Evolutionary conservation across 2,113 vertebrate genomes (phyloP), one percentile per base, ranked within the genome.

Genomic region (Gymnocephalus cernua): DNA sequence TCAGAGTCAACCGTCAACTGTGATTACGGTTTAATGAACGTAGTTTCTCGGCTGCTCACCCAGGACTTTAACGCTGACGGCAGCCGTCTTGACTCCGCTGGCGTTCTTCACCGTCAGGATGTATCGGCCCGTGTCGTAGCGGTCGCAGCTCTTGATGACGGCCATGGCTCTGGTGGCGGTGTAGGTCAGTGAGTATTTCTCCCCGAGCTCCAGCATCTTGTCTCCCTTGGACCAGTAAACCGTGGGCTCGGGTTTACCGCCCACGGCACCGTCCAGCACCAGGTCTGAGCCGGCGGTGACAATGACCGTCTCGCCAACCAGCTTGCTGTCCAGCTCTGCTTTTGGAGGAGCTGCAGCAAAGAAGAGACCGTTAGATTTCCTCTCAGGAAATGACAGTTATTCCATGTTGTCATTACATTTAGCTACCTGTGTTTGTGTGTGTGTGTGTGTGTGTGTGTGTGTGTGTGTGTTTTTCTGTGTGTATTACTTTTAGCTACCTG

Each of bases 191-290:
- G 97, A 97, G 75, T 98, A 95, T 87, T 99, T 99, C 84, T 99
- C 98, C 85, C 98, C 97, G 2, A 96, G 91, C 21, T 99, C 98
- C 87, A 99, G 84, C 85, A 98, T 96, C 80, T 95, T 98, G 48
- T 99, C 97, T 21, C 96, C 97, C 95, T 99, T 99, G 19, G 97
- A 95, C 98, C 98, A 99, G 93, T 96, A 97, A 5, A 99, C 98
- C 53, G 96, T 97, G 54, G 98, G 98, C 91, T 99, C 97, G 81
- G 98, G 98, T 95, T 99, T 99, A 35, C 98, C 98, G 86, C 98
- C 97, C 88, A 99, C 79, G 0, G 96, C 95, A 1, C 97, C 98
- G 80, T 99, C 98, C 13, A 99, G 96, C 80, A 99, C 97, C 45
- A 99, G 94, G 91, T 99, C 98, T 0, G 98, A 97, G 80, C 97